A percentile compares a stretch with the other conserved stretches of the same genome.
phyloP scores from a whole-genome alignment of 2,113 vertebrate genomes.

The Theropithecus gelada region DNA sequence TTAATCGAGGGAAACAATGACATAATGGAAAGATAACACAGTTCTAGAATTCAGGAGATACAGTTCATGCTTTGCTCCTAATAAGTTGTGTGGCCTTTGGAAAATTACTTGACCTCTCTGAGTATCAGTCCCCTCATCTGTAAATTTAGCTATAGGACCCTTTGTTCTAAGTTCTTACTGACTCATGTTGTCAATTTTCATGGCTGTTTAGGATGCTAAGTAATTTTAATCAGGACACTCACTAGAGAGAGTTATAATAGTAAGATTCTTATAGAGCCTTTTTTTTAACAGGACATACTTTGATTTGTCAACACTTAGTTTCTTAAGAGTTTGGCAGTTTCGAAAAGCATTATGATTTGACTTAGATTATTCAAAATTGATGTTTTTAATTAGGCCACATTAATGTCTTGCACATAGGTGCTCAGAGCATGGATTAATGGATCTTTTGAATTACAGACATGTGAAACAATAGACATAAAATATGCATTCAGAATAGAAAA shows the following conservation, averaged over 20 bases:
- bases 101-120: slow-evolving; percentile 19
- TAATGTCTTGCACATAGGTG: background rate
- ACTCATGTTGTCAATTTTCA: background rate
- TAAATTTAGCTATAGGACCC: background rate
- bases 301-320: background rate
- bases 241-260: background rate
- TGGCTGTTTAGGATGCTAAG: background rate
- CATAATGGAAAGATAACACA: background rate
- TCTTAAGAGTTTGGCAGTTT: background rate
- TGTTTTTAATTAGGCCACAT: background rate
- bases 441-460: background rate
- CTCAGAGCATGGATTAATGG: background rate
- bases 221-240: slow-evolving; percentile 18
- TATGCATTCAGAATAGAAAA: slow-evolving; percentile 37
- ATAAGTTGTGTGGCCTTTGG: background rate
- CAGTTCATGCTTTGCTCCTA: background rate
- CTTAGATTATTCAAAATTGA: background rate
- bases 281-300: background rate
- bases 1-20: background rate
- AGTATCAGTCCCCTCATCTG: background rate
- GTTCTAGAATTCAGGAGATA: background rate
- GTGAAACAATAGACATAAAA: background rate
- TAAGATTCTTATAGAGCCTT: background rate
- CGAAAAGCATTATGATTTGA: background rate
- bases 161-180: slow-evolving; percentile 20